A percentile compares a stretch with the other conserved stretches of the same genome.
phyloP scores from a whole-genome alignment of 1,140 invertebrate species.

The Ceratitis capitata region DNA sequence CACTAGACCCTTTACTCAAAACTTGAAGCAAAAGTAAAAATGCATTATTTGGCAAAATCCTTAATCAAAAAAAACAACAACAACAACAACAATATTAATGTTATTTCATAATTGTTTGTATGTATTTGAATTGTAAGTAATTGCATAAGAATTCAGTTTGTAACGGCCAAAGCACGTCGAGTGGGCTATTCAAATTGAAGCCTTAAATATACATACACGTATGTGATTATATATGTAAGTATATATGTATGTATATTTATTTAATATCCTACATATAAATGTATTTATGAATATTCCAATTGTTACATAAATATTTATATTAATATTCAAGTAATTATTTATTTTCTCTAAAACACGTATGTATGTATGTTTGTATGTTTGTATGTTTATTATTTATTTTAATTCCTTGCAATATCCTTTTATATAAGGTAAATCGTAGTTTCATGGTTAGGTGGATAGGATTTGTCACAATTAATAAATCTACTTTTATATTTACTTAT shows the following conservation, averaged over 20 bases:
- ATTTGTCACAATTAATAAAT: background rate
- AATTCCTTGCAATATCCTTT: background rate
- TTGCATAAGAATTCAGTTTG: slow-evolving; percentile 34
- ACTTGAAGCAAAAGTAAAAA: too few species aligned
- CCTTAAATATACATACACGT: slow-evolving; percentile 27
- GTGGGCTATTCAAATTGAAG: background rate
- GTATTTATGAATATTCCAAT: background rate
- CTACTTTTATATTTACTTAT: background rate
- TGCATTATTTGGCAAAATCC: too few species aligned
- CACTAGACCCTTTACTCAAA: too few species aligned
- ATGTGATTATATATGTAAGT: background rate
- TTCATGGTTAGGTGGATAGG: slow-evolving; percentile 3
- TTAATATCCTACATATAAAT: background rate
- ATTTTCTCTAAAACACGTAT: background rate
- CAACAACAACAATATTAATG: too few species aligned
- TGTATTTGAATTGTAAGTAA: slow-evolving; percentile 35
- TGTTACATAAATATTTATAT: background rate
- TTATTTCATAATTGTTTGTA: background rate
- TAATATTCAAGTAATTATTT: background rate
- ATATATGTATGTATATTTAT: background rate
- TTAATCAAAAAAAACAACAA: too few species aligned
- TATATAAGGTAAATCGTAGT: slow-evolving; percentile 27
- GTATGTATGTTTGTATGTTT: background rate
- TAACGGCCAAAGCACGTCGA: background rate
- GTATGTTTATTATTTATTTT: background rate